A percentile compares a stretch with the other conserved stretches of the same genome.
Evolutionary conservation across 2,113 vertebrate species (phyloP).

Genomic region (Pomatostomus ruficeps): DNA sequence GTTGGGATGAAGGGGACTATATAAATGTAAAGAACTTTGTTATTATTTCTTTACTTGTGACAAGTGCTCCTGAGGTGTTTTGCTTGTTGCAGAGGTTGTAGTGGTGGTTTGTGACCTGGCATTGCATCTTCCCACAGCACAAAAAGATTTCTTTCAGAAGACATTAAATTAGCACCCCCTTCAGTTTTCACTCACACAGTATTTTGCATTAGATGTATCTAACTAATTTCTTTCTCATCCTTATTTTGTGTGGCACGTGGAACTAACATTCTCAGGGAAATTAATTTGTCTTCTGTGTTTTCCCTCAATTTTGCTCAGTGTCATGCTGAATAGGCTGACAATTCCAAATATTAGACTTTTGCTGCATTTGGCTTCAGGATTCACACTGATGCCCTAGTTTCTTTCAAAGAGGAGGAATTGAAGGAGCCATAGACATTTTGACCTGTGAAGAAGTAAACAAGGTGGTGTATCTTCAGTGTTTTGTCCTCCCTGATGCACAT

Average conservation of each 20-base stretch:
- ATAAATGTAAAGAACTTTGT: slow-evolving; percentile 1
- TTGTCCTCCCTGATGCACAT: not conserved
- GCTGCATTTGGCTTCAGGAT: not conserved
- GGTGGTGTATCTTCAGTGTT: not conserved
- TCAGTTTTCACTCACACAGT: not conserved
- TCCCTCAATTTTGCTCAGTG: not conserved
- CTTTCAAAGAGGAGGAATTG: not conserved
- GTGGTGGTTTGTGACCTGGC: not conserved
- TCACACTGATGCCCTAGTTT: not conserved
- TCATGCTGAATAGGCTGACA: not conserved
- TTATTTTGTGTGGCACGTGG: not conserved
- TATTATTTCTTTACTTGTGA: not conserved
- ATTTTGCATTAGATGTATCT: not conserved
- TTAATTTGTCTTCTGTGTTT: not conserved
- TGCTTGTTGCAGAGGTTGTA: not conserved
- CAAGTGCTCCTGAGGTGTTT: not conserved
- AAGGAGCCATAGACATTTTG: not conserved
- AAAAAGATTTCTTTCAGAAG: not conserved
- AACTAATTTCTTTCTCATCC: not conserved
- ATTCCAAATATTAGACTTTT: not conserved
- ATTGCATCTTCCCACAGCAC: not conserved
- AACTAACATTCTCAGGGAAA: not conserved
- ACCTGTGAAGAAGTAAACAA: not conserved
- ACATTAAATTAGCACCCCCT: not conserved
- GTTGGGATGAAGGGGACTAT: not conserved